phyloP scores from a whole-genome alignment of 2,888 invertebrate genomes.

The Rhagonycha fulva region DNA sequence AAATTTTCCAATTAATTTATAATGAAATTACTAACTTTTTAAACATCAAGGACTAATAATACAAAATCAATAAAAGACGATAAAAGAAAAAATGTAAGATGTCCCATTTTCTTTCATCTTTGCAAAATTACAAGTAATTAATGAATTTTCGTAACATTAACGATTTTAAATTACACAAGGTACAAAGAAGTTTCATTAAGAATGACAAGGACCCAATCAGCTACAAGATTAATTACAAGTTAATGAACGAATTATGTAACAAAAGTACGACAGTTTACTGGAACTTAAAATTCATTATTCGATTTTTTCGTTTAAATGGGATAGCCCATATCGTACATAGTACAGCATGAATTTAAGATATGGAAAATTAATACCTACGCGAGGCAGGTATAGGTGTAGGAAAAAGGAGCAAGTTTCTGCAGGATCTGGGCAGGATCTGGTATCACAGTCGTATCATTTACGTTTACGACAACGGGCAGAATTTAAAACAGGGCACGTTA shows the following conservation, averaged over 20 bases:
- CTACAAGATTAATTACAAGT: slow-evolving; percentile 4
- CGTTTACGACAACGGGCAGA: slow-evolving; percentile 11
- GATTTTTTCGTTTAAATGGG: neutral
- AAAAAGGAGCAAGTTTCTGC: neutral
- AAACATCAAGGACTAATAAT: neutral
- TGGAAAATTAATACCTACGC: neutral
- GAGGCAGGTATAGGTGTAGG: neutral
- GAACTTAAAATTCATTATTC: neutral
- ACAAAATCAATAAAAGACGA: neutral
- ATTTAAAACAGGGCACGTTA: slow-evolving; percentile 22
- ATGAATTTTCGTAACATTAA: slow-evolving; percentile 1
- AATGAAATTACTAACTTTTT: neutral
- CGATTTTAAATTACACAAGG: neutral
- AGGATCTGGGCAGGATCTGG: slow-evolving; percentile 2
- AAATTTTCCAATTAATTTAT: neutral
- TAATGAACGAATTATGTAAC: slow-evolving; percentile 3
- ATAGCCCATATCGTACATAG: neutral
- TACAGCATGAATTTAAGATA: neutral
- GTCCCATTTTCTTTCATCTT: neutral
- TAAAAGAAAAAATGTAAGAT: neutral
- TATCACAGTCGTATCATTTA: slow-evolving; percentile 22
- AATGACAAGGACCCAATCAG: slow-evolving; percentile 1
- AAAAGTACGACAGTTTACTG: slow-evolving; percentile 2
- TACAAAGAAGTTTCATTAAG: slow-evolving; percentile 3
- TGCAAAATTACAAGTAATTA: neutral